These are phyloP conservation scores for Eupithecia centaureata DNA, from an alignment of 2,888 invertebrate genomes.

Conservation along the genomic window DNA sequence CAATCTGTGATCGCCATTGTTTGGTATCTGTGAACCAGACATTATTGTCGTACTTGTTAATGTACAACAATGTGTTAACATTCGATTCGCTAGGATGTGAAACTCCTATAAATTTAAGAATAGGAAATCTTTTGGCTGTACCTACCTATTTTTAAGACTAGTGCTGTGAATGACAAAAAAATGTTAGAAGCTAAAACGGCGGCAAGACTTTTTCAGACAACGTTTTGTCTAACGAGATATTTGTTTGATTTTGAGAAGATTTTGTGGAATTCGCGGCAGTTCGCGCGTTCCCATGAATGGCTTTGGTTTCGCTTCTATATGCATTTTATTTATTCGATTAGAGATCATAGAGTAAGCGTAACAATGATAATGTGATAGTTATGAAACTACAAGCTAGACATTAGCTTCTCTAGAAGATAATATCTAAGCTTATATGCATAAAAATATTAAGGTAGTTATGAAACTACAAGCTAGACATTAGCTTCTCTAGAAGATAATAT, in stretches of 20 bases:
- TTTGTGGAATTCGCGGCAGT: neutral
- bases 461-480: slow-evolving; percentile 15
- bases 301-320: neutral
- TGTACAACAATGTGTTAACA: neutral
- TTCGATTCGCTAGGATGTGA: slow-evolving; percentile 8
- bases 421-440: neutral
- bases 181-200: neutral
- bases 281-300: neutral
- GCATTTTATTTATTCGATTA: neutral
- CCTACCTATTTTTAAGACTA: neutral
- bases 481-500: neutral
- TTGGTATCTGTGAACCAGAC: slow-evolving; percentile 34
- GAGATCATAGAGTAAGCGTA: slow-evolving; percentile 4
- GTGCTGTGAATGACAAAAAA: neutral
- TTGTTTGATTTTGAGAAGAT: neutral
- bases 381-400: slow-evolving; percentile 14
- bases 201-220: neutral
- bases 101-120: neutral
- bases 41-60: slow-evolving; percentile 52
- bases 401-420: slow-evolving; percentile 7
- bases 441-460: neutral
- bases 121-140: neutral
- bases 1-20: slow-evolving; percentile 51
- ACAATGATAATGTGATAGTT: slow-evolving; percentile 8
- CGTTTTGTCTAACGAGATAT: too few relatives aligned